A percentile compares a stretch with the other conserved stretches of the same genome.
Evolutionary conservation across 2,888 invertebrate species (phyloP).

Genomic region (Amphipoea lucens): DNA sequence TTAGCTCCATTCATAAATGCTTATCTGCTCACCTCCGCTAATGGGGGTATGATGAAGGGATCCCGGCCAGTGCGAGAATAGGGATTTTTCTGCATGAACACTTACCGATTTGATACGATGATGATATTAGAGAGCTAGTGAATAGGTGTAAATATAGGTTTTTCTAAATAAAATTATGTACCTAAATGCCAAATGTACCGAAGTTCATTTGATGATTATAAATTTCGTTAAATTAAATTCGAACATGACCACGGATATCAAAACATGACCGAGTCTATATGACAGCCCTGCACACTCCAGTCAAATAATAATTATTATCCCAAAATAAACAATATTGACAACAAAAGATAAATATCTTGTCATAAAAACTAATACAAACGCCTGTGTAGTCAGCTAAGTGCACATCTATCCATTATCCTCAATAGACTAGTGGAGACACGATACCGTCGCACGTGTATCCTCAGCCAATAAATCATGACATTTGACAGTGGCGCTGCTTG

Average conservation of each 20-base stretch:
- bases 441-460: conserved; percentile 61
- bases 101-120: background rate
- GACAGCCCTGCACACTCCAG: conserved; percentile 4
- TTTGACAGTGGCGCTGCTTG: conserved; percentile 2
- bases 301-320: conserved; percentile 15
- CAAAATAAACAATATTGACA: conserved; percentile 20
- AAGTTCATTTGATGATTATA: background rate
- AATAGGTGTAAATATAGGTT: background rate
- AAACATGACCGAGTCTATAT: background rate
- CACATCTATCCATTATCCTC: conserved; percentile 55
- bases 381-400: conserved; percentile 36
- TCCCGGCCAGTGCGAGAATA: background rate
- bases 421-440: conserved; percentile 45
- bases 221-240: background rate
- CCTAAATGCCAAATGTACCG: background rate
- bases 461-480: conserved; percentile 22
- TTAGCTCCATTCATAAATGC: background rate
- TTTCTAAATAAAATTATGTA: background rate
- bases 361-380: conserved; percentile 48
- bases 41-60: background rate
- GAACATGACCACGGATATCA: background rate
- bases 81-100: background rate
- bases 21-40: background rate
- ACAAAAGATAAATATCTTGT: conserved; percentile 40
- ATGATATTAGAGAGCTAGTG: background rate